Base-by-base conservation (phyloP, 2,888 invertebrate genomes). In the Agriopis aurantiaria region DNA sequence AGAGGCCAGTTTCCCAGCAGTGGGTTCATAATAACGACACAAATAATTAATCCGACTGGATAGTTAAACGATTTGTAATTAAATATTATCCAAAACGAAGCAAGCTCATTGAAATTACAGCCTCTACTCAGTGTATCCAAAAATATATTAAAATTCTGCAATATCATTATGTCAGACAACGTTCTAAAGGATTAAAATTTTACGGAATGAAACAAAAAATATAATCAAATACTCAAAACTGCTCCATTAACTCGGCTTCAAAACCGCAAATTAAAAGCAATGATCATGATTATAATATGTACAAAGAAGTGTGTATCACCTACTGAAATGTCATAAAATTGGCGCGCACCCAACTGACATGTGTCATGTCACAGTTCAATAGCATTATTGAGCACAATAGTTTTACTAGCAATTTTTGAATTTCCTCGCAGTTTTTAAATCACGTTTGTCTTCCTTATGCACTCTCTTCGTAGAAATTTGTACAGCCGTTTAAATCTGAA, bases 341-440 rank as follows among this genome's bases (percentile, higher is more conserved):
- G 69, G 69, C 65, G 12, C 9, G 6, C 9, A 45, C 45, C 69
- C 69, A 69, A 69, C 43, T 55, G 41, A 52, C 45, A 41, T 65
- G 51, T 68, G 68, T 43, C 63, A n/a, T 68, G 67, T 67, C 61
- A 67, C 48, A 56, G 61, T 68, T 62, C n/a, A 51, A 68, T n/a
- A 45, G 51, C 46, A 59, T 46, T 56, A 12, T 33, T 53, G 53
- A 41, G 33, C 23, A 40, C n/a, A n/a, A 8, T 12, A 40, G n/a
- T 23, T 12, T 55, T n/a, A 55, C 41, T 4, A 23, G 17, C 3
- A 8, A 7, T 41, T 56, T n/a, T 56, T 7, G 8, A 43, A 9
- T 14, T 9, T 14, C 12, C 9, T 43, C 9, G 9, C 56, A 56
- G 14, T 10, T 8, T 4, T 14, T 2, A 9, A 17, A 0, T 3